Evolutionary conservation across 2,888 invertebrate species (phyloP).

Genomic region (Endomychus coccineus): DNA sequence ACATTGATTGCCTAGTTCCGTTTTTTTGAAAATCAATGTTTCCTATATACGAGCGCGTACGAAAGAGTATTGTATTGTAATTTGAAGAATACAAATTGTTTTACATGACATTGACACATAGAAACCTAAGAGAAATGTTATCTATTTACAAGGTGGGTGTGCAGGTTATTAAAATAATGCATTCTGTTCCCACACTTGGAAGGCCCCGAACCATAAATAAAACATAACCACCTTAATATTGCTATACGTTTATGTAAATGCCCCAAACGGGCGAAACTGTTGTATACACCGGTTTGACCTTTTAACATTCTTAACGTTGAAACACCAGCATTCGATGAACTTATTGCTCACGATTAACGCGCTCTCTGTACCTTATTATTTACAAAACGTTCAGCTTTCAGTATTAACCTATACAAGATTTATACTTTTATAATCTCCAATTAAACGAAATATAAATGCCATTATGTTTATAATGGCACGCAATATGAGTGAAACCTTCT

Average conservation of each 20-base stretch:
- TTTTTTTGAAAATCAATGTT: no score
- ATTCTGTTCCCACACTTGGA: slow-evolving; percentile 26
- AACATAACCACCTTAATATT: slow-evolving; percentile 17
- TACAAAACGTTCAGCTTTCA: no score
- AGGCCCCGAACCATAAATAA: slow-evolving; percentile 22
- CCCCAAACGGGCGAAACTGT: slow-evolving; percentile 15
- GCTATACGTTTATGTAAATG: slow-evolving; percentile 19
- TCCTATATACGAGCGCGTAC: no score
- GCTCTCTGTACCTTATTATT: no score
- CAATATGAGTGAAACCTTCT: no score
- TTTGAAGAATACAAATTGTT: slow-evolving; percentile 14
- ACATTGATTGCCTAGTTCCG: no score
- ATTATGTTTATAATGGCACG: no score
- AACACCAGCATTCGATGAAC: slow-evolving; percentile 10
- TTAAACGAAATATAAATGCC: no score
- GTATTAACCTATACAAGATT: no score
- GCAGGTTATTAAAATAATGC: slow-evolving; percentile 26
- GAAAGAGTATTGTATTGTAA: no score
- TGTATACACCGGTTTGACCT: slow-evolving; percentile 8
- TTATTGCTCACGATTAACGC: slow-evolving; percentile 14
- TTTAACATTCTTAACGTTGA: slow-evolving; percentile 3
- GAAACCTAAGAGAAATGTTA: slow-evolving; percentile 21
- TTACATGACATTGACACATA: slow-evolving; percentile 27
- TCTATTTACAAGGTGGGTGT: slow-evolving; percentile 28
- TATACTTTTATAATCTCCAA: no score